Evolutionary conservation across 2,113 vertebrate genomes (phyloP).

Genomic region (Hirundichthys speculiger): DNA sequence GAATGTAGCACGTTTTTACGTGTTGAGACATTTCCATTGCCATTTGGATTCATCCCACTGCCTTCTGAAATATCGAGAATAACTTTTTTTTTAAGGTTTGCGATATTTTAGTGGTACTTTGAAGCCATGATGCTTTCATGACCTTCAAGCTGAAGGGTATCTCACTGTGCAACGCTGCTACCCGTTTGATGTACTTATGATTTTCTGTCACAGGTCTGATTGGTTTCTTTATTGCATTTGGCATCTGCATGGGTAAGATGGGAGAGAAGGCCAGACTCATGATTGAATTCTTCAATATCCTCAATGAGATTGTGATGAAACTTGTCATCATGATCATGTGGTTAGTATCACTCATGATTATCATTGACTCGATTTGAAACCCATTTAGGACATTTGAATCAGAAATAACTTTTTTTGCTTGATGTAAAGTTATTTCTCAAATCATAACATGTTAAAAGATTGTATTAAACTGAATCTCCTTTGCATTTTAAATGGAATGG

Average conservation of each 20-base stretch:
- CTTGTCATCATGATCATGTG: slow-evolving; percentile 99
- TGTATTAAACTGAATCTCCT: not conserved
- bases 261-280: slow-evolving; percentile 97
- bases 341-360: slow-evolving; percentile 83
- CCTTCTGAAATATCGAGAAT: not conserved
- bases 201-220: slow-evolving; percentile 88
- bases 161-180: slow-evolving; percentile 11
- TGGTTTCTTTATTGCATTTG: slow-evolving; percentile 99
- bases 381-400: slow-evolving; percentile 33
- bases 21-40: not conserved
- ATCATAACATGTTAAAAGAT: slow-evolving; percentile 18
- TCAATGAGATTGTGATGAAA: slow-evolving; percentile 99
- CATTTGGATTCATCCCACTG: not conserved
- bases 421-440: slow-evolving; percentile 38
- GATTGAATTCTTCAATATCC: slow-evolving; percentile 99
- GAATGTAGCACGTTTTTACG: not conserved
- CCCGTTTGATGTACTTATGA: slow-evolving; percentile 52
- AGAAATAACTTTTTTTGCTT: slow-evolving; percentile 45
- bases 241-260: slow-evolving; percentile 99
- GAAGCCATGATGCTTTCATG: not conserved
- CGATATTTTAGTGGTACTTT: not conserved
- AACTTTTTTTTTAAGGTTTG: slow-evolving; percentile 6
- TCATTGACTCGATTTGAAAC: slow-evolving; percentile 54
- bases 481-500: not conserved
- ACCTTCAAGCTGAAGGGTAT: not conserved